These are phyloP conservation scores for Neodiprion lecontei DNA, from an alignment of 1,140 invertebrate species.

Conservation along the genomic window DNA sequence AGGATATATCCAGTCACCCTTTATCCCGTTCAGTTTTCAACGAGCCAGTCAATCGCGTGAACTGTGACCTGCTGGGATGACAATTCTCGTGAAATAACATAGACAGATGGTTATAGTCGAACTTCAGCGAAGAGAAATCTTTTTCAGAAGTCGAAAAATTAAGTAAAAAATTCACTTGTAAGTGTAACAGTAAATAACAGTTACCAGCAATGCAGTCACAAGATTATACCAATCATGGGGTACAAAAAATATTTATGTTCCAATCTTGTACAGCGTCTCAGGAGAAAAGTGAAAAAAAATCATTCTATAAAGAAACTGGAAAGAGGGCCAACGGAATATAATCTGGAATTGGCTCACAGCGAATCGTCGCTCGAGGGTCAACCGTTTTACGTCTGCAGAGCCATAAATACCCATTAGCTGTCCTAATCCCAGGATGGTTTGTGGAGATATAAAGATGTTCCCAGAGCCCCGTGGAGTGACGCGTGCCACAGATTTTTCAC, in stretches of 20 bases:
- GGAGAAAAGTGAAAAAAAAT: no score
- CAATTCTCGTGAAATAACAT: conserved; percentile 29
- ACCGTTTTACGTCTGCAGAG: conserved; percentile 23
- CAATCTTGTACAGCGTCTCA: no score
- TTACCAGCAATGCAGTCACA: no score
- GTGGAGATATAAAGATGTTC: conserved; percentile 45
- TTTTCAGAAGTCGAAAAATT: no score
- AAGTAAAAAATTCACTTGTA: no score
- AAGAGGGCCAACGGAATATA: no score
- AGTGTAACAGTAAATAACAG: no score
- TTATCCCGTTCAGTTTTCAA: conserved; percentile 35
- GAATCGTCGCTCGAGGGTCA: background rate
- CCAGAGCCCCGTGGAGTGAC: conserved; percentile 38
- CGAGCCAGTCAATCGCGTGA: conserved; percentile 30
- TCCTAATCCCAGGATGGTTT: conserved; percentile 51
- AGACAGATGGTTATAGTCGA: conserved; percentile 27
- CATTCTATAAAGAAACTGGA: no score
- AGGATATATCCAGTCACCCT: conserved; percentile 25
- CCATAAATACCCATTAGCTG: conserved; percentile 45
- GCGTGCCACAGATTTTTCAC: conserved; percentile 42
- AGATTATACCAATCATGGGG: no score
- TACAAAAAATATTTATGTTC: no score
- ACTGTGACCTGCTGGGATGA: conserved; percentile 10
- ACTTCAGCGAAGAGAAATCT: no score
- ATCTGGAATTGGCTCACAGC: no score